Conservation (phyloP, 2,797 vertebrate genomes). For the Macropodus opercularis region DNA sequence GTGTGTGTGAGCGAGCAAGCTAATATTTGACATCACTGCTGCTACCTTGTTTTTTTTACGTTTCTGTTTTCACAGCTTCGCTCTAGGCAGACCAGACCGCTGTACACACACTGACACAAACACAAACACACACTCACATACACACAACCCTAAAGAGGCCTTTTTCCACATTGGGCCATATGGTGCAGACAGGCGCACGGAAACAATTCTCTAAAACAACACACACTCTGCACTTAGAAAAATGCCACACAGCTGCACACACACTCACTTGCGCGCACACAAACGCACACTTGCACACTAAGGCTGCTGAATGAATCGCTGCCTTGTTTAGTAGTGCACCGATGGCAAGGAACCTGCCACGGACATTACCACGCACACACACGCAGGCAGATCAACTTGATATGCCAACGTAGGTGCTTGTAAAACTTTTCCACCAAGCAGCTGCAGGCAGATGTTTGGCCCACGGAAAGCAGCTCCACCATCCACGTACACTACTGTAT, state of each 20-base stretch:
- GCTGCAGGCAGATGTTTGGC: conserved; percentile 24
- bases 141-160: conserved; percentile 70
- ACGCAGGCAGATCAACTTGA: conserved; percentile 41
- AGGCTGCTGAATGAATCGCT: conserved; percentile 79
- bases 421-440: conserved; percentile 50
- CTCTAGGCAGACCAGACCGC: conserved; percentile 60
- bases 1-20: conserved; percentile 4
- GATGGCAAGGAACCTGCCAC: conserved; percentile 76
- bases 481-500: no score
- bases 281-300: conserved; percentile 62
- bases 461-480: no score
- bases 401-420: conserved; percentile 47
- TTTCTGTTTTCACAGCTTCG: conserved; percentile 78
- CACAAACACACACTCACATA: conserved; percentile 17
- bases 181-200: conserved; percentile 79
- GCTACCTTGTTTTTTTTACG: conserved; percentile 36
- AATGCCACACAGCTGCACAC: conserved; percentile 53
- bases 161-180: conserved; percentile 78
- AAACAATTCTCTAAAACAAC: conserved; percentile 82
- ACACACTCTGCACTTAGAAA: conserved; percentile 72
- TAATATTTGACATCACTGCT: conserved; percentile 54
- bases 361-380: conserved; percentile 60
- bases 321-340: conserved; percentile 76
- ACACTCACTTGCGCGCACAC: conserved; percentile 23
- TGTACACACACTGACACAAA: conserved; percentile 46